Percentiles rank a stretch among this genome's conserved stretches.
Evolutionary conservation across 1,140 invertebrate genomes (phyloP).

Genomic region (Trichonephila clavata): DNA sequence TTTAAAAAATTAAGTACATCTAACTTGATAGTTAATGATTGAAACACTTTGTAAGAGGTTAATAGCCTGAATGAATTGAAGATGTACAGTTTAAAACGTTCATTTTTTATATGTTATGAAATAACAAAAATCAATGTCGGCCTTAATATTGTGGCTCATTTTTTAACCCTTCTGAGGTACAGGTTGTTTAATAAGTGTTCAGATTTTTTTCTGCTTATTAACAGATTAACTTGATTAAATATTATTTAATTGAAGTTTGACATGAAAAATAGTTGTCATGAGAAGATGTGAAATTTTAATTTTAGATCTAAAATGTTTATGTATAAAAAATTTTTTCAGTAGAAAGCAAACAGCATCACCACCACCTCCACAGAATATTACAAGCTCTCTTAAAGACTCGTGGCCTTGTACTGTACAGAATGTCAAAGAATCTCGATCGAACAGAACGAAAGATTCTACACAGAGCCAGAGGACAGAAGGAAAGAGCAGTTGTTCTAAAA

Average conservation of each 20-base stretch:
- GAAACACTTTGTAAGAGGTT: too few species aligned
- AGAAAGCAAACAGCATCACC: constrained; percentile 70
- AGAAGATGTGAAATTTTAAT: too few species aligned
- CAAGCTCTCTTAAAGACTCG: constrained; percentile 62
- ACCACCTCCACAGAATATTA: constrained; percentile 29
- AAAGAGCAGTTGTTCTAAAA: constrained; percentile 69
- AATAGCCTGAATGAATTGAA: neutral
- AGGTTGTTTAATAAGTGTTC: too few species aligned
- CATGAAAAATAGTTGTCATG: too few species aligned
- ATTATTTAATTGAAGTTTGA: too few species aligned
- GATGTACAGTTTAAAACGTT: neutral
- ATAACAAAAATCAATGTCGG: too few species aligned
- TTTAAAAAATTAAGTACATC: too few species aligned
- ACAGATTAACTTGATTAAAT: too few species aligned
- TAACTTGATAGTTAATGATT: too few species aligned
- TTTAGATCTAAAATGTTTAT: too few species aligned
- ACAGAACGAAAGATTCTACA: constrained; percentile 66
- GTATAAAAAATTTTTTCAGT: neutral
- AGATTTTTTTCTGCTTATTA: too few species aligned
- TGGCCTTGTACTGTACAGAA: constrained; percentile 63
- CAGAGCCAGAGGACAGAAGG: constrained; percentile 69
- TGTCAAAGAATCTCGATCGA: constrained; percentile 70
- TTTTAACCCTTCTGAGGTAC: neutral
- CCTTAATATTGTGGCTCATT: neutral
- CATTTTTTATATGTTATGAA: neutral